Percentiles rank a stretch among this genome's conserved stretches.
These are phyloP conservation scores for Microctenopoma steveboyesi DNA, from an alignment of 2,797 vertebrate species.

Conservation along the genomic window DNA sequence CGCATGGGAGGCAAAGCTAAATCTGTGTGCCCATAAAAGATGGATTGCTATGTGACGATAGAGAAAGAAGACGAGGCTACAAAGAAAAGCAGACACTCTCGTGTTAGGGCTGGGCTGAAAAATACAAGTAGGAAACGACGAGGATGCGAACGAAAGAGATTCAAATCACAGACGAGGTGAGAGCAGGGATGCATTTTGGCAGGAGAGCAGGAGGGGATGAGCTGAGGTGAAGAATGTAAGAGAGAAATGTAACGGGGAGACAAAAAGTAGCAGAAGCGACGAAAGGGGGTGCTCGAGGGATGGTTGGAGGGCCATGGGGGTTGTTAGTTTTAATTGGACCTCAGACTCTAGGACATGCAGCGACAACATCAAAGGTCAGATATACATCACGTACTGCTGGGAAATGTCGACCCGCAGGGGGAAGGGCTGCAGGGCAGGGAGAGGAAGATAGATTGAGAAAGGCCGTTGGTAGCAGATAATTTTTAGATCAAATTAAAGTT, in stretches of 20 bases:
- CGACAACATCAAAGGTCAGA: slow-evolving; percentile 88
- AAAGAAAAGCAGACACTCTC: background rate
- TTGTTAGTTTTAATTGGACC: slow-evolving; percentile 87
- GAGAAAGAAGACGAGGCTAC: slow-evolving; percentile 26
- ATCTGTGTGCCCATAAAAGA: slow-evolving; percentile 42
- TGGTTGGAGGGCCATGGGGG: slow-evolving; percentile 52
- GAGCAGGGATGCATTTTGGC: slow-evolving; percentile 19
- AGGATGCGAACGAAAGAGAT: slow-evolving; percentile 15
- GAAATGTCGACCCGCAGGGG: slow-evolving; percentile 76
- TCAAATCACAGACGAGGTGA: slow-evolving; percentile 30
- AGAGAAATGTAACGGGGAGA: slow-evolving; percentile 35
- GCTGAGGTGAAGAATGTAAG: slow-evolving; percentile 33
- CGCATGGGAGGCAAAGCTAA: slow-evolving; percentile 35
- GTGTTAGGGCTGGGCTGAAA: background rate
- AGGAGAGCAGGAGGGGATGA: slow-evolving; percentile 17
- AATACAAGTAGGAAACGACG: slow-evolving; percentile 14
- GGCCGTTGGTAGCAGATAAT: slow-evolving; percentile 24
- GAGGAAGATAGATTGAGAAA: slow-evolving; percentile 42
- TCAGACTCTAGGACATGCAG: slow-evolving; percentile 73
- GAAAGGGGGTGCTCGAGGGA: slow-evolving; percentile 45
- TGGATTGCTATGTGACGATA: slow-evolving; percentile 37
- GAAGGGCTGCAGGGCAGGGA: slow-evolving; percentile 48
- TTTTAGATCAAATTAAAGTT: slow-evolving; percentile 30
- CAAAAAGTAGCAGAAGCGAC: slow-evolving; percentile 27
- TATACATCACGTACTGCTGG: slow-evolving; percentile 84